These are phyloP conservation scores for Oscheius onirici DNA, from an alignment of 2,888 invertebrate genomes.

Conservation along the genomic window DNA sequence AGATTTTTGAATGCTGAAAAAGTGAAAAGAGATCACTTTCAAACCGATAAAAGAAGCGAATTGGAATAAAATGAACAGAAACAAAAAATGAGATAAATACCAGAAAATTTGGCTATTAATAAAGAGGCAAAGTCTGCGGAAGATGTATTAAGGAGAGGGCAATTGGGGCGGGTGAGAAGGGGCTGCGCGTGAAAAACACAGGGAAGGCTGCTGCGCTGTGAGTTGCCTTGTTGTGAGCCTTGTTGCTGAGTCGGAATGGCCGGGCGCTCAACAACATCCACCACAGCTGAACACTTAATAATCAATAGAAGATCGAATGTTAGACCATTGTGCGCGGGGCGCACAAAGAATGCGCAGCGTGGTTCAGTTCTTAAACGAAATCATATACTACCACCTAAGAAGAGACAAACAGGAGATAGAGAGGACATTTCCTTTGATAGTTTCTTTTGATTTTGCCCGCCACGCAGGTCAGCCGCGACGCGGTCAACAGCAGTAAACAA, in stretches of 20 bases:
- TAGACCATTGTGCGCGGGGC: too few species aligned
- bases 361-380: not conserved
- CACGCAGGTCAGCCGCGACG: conserved; percentile 20
- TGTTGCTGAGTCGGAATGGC: conserved; percentile 6
- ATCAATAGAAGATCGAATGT: not conserved
- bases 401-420: not conserved
- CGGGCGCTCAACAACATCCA: not conserved
- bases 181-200: conserved; percentile 18
- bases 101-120: not conserved
- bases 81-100: not conserved
- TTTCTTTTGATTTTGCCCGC: conserved; percentile 5
- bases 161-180: not conserved
- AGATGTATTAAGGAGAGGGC: conserved; percentile 9
- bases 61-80: too few species aligned
- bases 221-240: conserved; percentile 10
- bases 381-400: not conserved
- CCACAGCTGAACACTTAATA: not conserved
- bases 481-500: conserved; percentile 22
- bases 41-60: not conserved
- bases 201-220: not conserved
- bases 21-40: too few species aligned
- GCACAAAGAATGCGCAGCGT: too few species aligned
- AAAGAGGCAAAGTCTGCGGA: not conserved
- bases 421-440: not conserved
- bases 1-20: not conserved